Conservation (phyloP, 2,113 vertebrate species). For the Nothoprocta pentlandii region DNA sequence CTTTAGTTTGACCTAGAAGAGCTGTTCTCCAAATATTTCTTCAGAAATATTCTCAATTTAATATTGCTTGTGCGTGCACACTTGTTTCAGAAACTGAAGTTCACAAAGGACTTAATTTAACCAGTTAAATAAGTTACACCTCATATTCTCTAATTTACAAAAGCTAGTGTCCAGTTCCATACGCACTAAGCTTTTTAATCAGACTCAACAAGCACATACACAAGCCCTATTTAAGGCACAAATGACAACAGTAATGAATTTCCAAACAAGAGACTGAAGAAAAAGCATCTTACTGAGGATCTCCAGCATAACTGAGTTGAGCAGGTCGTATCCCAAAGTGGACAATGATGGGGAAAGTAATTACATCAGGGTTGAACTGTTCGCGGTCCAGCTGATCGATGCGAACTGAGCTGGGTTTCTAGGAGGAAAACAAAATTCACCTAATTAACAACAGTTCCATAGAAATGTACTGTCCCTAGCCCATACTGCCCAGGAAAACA, state of each 20-base stretch:
- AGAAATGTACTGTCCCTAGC: background rate
- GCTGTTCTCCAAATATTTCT: background rate
- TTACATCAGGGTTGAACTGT: constrained; percentile 98
- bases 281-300: constrained; percentile 93
- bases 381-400: constrained; percentile 98
- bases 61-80: accelerated
- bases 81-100: background rate
- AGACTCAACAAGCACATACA: background rate
- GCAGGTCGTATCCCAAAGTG: constrained; percentile 98
- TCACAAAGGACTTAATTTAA: background rate
- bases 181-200: accelerated
- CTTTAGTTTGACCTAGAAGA: background rate
- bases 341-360: constrained; percentile 98
- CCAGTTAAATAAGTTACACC: background rate
- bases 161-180: background rate
- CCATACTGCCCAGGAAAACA: background rate
- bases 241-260: background rate
- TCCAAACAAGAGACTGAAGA: constrained; percentile 42
- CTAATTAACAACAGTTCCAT: background rate
- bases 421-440: constrained; percentile 45
- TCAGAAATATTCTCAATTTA: background rate
- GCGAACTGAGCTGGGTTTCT: constrained; percentile 99
- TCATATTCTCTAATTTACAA: background rate
- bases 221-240: background rate
- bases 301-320: constrained; percentile 98